These are phyloP conservation scores for Muraenolepis orangiensis DNA, from an alignment of 2,797 vertebrate species.

Conservation along the genomic window DNA sequence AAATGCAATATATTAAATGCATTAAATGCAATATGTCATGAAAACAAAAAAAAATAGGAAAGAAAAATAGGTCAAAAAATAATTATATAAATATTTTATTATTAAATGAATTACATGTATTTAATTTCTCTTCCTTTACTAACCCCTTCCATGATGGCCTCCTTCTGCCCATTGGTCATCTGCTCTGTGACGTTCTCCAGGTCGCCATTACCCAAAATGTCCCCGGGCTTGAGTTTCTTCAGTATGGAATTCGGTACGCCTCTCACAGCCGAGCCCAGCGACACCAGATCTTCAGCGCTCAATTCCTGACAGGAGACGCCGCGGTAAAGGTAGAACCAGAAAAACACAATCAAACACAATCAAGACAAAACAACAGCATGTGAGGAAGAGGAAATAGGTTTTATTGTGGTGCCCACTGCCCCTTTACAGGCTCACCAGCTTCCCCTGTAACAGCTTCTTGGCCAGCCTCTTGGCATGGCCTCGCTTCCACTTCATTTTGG, in stretches of 20 bases:
- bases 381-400: background rate
- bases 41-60: no score
- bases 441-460: constrained; percentile 37
- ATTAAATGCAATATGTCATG: no score
- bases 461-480: constrained; percentile 48
- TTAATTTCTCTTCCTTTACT: constrained; percentile 24
- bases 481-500: constrained; percentile 34
- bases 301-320: constrained; percentile 35
- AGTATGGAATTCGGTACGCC: constrained; percentile 53
- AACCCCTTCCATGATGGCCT: constrained; percentile 62
- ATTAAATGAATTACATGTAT: background rate
- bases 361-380: background rate
- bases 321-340: background rate
- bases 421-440: constrained; percentile 43
- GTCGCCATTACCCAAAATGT: constrained; percentile 46
- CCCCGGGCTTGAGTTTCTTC: constrained; percentile 36
- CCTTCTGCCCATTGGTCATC: constrained; percentile 60
- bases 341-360: constrained; percentile 5
- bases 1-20: no score
- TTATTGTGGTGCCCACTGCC: background rate
- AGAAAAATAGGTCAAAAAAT: no score
- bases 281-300: constrained; percentile 41
- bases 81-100: background rate
- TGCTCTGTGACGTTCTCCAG: constrained; percentile 47
- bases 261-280: constrained; percentile 41